These are phyloP conservation scores for Drosophila melanosoma DNA, from an alignment of 2,888 invertebrate genomes.

Conservation along the genomic window DNA sequence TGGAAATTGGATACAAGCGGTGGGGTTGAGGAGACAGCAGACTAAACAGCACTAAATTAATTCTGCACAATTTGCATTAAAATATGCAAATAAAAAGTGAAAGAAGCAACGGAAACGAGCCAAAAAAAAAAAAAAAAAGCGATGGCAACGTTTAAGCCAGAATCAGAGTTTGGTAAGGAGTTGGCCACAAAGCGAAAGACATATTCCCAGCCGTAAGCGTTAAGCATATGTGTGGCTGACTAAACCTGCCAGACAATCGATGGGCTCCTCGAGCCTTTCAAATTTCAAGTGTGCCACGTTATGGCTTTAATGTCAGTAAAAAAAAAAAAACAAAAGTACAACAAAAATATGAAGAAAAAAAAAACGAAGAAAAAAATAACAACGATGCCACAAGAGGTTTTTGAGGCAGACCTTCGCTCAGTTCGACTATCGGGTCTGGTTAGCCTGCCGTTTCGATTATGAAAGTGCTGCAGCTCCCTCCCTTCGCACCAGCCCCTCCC, in stretches of 20 bases:
- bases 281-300: conserved; percentile 51
- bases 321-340: no score
- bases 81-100: conserved; percentile 79
- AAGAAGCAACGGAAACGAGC: conserved; percentile 40
- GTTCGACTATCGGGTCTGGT: conserved; percentile 53
- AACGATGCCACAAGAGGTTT: conserved; percentile 18
- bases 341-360: neutral
- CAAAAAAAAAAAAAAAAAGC: conserved; percentile 5
- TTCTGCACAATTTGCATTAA: conserved; percentile 82
- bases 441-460: conserved; percentile 71
- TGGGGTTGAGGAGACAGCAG: conserved; percentile 45
- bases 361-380: neutral
- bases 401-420: conserved; percentile 6
- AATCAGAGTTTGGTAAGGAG: conserved; percentile 4
- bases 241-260: conserved; percentile 59
- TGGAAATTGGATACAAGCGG: conserved; percentile 4
- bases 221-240: conserved; percentile 74
- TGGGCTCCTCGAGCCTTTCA: conserved; percentile 41
- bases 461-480: conserved; percentile 65
- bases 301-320: conserved; percentile 44
- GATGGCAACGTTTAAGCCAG: conserved; percentile 59
- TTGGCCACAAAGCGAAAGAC: conserved; percentile 18
- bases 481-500: neutral
- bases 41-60: conserved; percentile 81
- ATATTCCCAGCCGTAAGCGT: conserved; percentile 65